Evolutionary conservation across 1,140 invertebrate species (phyloP).

Genomic region (Drepana arcuata): DNA sequence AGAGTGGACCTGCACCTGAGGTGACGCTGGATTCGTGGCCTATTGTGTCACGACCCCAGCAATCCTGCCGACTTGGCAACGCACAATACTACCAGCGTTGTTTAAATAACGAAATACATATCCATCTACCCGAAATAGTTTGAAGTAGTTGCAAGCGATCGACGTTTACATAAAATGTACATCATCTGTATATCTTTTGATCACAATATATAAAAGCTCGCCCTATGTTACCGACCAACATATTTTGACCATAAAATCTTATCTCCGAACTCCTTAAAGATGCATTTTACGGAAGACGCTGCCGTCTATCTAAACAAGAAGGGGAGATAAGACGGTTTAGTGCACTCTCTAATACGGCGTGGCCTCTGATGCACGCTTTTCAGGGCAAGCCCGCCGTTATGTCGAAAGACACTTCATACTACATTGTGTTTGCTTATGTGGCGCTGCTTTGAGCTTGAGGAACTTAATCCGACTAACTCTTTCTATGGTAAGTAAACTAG

Average conservation of each 20-base stretch:
- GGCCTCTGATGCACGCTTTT: constrained; percentile 18
- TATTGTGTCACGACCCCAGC: constrained; percentile 27
- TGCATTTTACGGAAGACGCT: constrained; percentile 34
- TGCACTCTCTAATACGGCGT: constrained; percentile 25
- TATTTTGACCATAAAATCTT: constrained; percentile 38
- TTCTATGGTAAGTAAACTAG: no score
- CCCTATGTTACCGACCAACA: no score
- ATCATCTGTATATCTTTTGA: no score
- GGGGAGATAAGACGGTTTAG: constrained; percentile 44
- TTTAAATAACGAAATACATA: constrained; percentile 39
- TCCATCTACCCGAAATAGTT: constrained; percentile 22
- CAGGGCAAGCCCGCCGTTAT: constrained; percentile 25
- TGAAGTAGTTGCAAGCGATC: no score
- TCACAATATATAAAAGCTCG: no score
- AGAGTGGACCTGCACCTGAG: constrained; percentile 51
- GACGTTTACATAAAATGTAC: no score
- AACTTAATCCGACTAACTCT: no score
- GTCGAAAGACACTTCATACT: constrained; percentile 19
- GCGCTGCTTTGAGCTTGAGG: no score
- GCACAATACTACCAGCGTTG: constrained; percentile 13
- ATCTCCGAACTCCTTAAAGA: constrained; percentile 30
- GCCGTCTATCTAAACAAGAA: constrained; percentile 32
- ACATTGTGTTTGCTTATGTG: no score
- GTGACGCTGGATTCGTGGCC: constrained; percentile 29
- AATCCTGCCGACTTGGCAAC: constrained; percentile 35